Base-by-base conservation (phyloP, 2,113 vertebrate species). In the Corapipo altera region DNA sequence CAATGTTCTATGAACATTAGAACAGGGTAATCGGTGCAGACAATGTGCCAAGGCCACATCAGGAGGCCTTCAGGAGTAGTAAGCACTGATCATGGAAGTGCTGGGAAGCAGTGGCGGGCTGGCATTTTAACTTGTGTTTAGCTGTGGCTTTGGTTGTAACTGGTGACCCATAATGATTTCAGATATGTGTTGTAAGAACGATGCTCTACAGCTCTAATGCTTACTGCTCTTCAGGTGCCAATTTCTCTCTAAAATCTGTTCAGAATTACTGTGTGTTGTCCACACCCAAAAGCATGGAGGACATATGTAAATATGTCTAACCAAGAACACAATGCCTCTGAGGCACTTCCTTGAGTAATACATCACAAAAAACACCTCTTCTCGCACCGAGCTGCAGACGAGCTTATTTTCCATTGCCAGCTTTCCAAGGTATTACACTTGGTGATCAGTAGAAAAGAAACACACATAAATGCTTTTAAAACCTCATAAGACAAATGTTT, bases 1-100 rank as follows among this genome's bases (percentile, higher is more conserved):
- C 10, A 59, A 58, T 33, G 8, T 52, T 59, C 39, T 24, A 5
- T 28, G 52, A 41, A 35, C 19, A 32, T 22, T 32, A 21, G 39
- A 51, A 5, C 2, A 4, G 54, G 43, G 12, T 48, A 64, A 24
- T 43, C 0, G 0, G 22, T 44, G 44, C 35, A 39, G 17, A 8
- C 11, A 21, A 5, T 0, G 5, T 20, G 9, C 23, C 46, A 37
- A 58, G 51, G n/a, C 33, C 24, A 20, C 10, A 54, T 85, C 44
- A n/a, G 54, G 33, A 44, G 33, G 10, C 43, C 30, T 58, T 54
- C 17, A 20, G 49, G 41, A 57, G 33, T 0, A 5, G 3, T 46
- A 90, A 90, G 16, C 12, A 5, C 33, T 10, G 70, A 9, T 23
- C 3, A 5, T 49, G 51, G 11, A 54, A 54, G 28, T 7, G 6